phyloP scores from a whole-genome alignment of 23 tunicate species.

The Phallusia fumigata region DNA sequence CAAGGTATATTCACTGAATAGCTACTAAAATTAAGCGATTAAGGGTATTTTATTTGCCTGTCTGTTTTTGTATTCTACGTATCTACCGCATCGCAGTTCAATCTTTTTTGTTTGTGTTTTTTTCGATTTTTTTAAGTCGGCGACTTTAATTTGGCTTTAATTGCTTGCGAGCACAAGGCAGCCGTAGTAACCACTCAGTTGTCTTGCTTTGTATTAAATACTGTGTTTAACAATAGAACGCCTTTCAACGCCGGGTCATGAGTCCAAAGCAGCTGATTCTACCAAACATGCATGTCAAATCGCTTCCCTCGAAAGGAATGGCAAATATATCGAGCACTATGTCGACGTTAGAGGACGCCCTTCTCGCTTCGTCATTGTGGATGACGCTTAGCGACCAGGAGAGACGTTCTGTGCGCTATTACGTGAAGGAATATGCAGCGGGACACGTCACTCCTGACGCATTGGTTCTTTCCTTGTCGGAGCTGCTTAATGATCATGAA shows the following conservation, averaged over 20 bases:
- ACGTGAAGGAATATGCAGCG: conserved; percentile 59
- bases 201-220: not conserved
- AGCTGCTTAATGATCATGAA: conserved; percentile 43
- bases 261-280: conserved; percentile 35
- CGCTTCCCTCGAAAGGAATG: conserved; percentile 16
- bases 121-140: too few species aligned
- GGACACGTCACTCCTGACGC: conserved; percentile 53
- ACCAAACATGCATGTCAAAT: conserved; percentile 40
- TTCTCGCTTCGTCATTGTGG: conserved; percentile 33
- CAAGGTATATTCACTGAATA: conserved; percentile 13
- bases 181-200: too few species aligned
- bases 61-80: too few species aligned
- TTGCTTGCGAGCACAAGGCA: too few species aligned
- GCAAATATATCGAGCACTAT: conserved; percentile 29
- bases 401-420: conserved; percentile 44
- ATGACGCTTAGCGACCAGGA: conserved; percentile 41
- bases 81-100: too few species aligned
- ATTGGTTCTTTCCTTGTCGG: conserved; percentile 48
- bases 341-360: conserved; percentile 47
- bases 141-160: too few species aligned
- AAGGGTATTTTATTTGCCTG: too few species aligned
- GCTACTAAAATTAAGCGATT: too few species aligned
- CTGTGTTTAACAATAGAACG: conserved; percentile 9
- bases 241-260: conserved; percentile 41
- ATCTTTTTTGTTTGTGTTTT: too few species aligned